phyloP scores from a whole-genome alignment of 2,113 vertebrate species.

The Hipposideros armiger region DNA sequence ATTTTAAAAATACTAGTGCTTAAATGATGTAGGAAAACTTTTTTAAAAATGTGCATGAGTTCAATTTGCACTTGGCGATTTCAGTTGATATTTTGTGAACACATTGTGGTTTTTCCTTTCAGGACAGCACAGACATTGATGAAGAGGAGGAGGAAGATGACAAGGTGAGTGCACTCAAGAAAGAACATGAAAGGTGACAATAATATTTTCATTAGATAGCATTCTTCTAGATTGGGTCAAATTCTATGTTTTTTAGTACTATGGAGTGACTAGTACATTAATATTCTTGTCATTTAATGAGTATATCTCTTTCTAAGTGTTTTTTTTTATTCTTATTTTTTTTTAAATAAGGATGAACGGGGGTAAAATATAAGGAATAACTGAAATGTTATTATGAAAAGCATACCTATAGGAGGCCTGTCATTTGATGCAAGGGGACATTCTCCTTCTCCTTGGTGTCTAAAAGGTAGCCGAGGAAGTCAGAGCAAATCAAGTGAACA shows the following conservation, averaged over 20 bases:
- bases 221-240: neutral
- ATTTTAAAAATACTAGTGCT: neutral
- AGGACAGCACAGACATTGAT: conserved; percentile 93
- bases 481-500: conserved; percentile 12
- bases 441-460: neutral
- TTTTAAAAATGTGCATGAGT: neutral
- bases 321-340: neutral
- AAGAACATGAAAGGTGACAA: rapidly evolving
- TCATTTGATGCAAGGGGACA: neutral
- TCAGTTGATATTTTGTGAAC: neutral
- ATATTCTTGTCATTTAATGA: neutral
- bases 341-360: neutral
- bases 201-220: rapidly evolving
- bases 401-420: neutral
- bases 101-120: conserved; percentile 77
- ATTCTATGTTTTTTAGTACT: neutral
- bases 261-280: no score
- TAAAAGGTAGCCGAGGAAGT: neutral
- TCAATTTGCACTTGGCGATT: neutral
- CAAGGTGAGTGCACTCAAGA: conserved; percentile 90
- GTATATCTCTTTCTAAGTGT: neutral
- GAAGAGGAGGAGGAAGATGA: conserved; percentile 97
- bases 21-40: neutral
- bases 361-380: neutral
- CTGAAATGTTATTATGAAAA: neutral